These are phyloP conservation scores for Zenarchopterus dispar DNA, from an alignment of 2,797 vertebrate genomes.

Conservation along the genomic window DNA sequence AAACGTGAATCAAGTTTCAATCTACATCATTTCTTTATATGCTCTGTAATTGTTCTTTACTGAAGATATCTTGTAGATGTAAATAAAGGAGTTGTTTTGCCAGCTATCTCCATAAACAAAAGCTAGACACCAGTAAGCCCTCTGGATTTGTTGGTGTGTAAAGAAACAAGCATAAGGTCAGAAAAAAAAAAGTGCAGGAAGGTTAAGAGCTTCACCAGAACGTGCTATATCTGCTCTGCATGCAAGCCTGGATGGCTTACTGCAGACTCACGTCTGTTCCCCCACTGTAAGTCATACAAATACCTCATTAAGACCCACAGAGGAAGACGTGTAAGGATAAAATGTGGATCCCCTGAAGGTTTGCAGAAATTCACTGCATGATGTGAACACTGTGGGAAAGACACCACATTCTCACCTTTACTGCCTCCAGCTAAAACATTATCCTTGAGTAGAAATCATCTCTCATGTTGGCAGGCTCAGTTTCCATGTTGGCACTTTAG, in stretches of 20 bases:
- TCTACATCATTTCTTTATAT: background rate
- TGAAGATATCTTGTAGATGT: constrained; percentile 5
- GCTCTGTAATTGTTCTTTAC: background rate
- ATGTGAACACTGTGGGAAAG: constrained; percentile 24
- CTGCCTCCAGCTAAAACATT: constrained; percentile 25
- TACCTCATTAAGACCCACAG: constrained; percentile 5
- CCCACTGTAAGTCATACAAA: constrained; percentile 4
- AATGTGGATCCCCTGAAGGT: constrained; percentile 23
- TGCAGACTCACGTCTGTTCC: constrained; percentile 27
- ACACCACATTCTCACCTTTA: constrained; percentile 6
- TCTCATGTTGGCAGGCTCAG: constrained; percentile 9
- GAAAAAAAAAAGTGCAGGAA: constrained; percentile 11
- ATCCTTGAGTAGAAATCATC: constrained; percentile 14
- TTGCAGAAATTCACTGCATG: constrained; percentile 24
- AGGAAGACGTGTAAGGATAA: constrained; percentile 11
- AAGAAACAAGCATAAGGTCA: too few relatives aligned
- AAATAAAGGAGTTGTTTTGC: constrained; percentile 14
- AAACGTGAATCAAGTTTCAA: background rate
- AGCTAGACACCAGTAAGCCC: too few relatives aligned
- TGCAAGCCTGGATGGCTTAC: constrained; percentile 1
- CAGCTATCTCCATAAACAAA: background rate
- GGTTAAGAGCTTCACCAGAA: constrained; percentile 15
- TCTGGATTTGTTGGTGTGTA: too few relatives aligned
- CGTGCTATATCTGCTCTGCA: constrained; percentile 21
- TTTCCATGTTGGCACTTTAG: constrained; percentile 8